phyloP scores from a whole-genome alignment of 2,797 vertebrate species.

The Mormyrus hasselquistii region DNA sequence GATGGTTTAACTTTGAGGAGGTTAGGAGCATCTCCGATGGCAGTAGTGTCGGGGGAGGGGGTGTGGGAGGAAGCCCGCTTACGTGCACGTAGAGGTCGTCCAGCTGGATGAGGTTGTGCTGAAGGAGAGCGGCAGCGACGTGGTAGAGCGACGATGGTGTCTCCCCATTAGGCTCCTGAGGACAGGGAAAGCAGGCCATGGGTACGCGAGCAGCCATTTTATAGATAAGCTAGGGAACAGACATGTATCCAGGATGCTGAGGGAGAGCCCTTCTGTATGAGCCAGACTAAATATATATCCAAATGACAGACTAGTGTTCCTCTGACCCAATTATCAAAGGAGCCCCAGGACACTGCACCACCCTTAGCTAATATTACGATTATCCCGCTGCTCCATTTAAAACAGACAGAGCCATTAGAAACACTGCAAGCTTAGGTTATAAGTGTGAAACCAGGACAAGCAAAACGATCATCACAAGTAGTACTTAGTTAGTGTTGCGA shows the following conservation, averaged over 20 bases:
- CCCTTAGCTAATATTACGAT: background rate
- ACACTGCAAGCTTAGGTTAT: background rate
- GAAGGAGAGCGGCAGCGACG: conserved; percentile 90
- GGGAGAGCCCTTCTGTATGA: background rate
- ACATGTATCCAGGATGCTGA: background rate
- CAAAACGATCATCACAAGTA: background rate
- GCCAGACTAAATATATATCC: background rate
- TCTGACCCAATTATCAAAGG: background rate
- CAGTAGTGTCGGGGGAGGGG: background rate
- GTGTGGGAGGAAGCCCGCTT: conserved; percentile 48
- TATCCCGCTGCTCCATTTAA: background rate
- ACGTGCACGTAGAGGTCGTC: conserved; percentile 97
- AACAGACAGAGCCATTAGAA: background rate
- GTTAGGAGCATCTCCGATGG: background rate
- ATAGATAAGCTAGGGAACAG: background rate
- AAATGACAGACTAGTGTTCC: background rate
- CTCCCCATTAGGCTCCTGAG: conserved; percentile 92
- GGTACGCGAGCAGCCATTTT: background rate
- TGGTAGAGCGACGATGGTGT: conserved; percentile 92
- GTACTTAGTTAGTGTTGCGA: background rate
- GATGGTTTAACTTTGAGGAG: background rate
- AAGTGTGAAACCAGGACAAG: background rate
- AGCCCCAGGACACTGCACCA: background rate
- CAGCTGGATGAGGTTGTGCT: conserved; percentile 90
- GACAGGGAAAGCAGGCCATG: background rate